phyloP scores from a whole-genome alignment of 1,140 invertebrate species.

The Bombus breviceps region DNA sequence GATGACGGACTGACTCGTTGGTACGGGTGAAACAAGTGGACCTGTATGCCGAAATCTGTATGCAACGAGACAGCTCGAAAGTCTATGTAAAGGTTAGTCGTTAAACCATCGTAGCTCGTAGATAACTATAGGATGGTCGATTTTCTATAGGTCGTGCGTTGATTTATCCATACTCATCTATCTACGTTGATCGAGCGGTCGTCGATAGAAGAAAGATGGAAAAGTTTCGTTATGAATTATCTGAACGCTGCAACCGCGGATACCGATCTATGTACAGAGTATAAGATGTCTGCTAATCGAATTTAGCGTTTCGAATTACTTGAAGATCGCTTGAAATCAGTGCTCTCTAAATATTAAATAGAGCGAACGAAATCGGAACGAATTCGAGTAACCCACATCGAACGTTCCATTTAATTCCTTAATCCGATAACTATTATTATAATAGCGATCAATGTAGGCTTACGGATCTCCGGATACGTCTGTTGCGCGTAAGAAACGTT shows the following conservation, averaged over 20 bases:
- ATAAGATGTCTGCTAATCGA: too few species aligned
- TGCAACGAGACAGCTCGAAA: not conserved
- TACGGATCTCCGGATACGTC: too few species aligned
- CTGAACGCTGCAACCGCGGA: too few species aligned
- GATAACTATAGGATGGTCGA: not conserved
- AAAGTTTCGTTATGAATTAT: not conserved
- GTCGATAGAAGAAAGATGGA: not conserved
- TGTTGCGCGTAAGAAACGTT: too few species aligned
- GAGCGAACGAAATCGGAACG: too few species aligned
- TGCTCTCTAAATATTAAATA: too few species aligned
- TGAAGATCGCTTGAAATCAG: too few species aligned
- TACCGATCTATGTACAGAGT: not conserved
- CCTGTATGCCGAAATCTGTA: not conserved
- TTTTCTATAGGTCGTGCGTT: not conserved
- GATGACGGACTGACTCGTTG: not conserved
- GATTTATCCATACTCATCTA: not conserved
- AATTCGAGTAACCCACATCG: too few species aligned
- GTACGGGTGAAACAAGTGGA: conserved; percentile 15
- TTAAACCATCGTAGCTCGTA: not conserved
- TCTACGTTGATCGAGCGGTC: not conserved
- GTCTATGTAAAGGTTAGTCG: not conserved
- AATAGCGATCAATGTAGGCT: too few species aligned
- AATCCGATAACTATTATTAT: too few species aligned
- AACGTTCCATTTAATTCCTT: too few species aligned
- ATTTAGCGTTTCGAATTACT: too few species aligned